These are phyloP conservation scores for Intellagama lesueurii DNA, from an alignment of 2,797 vertebrate species.

Conservation along the genomic window DNA sequence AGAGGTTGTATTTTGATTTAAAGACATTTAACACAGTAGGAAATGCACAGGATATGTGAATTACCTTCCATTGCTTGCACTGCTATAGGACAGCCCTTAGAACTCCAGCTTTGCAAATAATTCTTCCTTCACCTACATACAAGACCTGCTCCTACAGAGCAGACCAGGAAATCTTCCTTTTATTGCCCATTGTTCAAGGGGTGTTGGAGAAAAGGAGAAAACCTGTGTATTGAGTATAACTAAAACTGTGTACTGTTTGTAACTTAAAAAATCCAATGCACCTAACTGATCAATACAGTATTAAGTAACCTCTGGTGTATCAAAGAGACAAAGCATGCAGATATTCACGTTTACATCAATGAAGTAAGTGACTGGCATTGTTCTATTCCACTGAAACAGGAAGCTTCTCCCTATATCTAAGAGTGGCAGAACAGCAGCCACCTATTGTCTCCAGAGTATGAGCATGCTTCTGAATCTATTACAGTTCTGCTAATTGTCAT, in stretches of 20 bases:
- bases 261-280: too few relatives aligned
- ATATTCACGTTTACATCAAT: not conserved
- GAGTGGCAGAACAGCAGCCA: not conserved
- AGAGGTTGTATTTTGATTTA: not conserved
- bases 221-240: too few relatives aligned
- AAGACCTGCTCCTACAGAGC: not conserved
- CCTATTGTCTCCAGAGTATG: not conserved
- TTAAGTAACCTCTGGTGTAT: not conserved
- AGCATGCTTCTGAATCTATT: too few relatives aligned
- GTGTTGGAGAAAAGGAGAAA: not conserved
- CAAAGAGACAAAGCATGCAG: not conserved
- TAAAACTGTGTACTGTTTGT: too few relatives aligned
- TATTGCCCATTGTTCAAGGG: not conserved
- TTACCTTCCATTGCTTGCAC: not conserved
- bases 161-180: not conserved
- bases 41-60: conserved; percentile 2
- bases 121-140: not conserved
- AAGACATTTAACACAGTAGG: not conserved
- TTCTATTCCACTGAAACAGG: not conserved
- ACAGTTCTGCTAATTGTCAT: too few relatives aligned
- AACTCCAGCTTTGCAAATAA: not conserved
- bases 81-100: not conserved
- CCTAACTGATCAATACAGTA: too few relatives aligned
- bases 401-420: not conserved
- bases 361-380: not conserved